Conservation (phyloP, 2,797 vertebrate species). For the Liparis tanakae region DNA sequence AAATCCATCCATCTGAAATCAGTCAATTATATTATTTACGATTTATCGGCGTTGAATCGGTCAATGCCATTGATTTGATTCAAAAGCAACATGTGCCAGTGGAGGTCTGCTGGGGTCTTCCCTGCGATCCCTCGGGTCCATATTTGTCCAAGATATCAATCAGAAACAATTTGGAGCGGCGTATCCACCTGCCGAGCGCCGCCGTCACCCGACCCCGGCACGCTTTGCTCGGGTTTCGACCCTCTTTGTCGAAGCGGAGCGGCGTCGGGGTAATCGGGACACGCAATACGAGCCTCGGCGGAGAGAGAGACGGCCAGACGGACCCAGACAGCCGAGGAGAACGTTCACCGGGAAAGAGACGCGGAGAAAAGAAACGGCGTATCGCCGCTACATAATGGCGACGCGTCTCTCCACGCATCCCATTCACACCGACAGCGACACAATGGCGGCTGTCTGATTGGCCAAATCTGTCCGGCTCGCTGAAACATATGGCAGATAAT, state of each 20-base stretch:
- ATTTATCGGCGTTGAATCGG: neutral
- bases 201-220: conserved; percentile 54
- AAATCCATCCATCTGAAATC: neutral
- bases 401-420: conserved; percentile 58
- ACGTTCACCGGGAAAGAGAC: conserved; percentile 46
- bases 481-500: conserved; percentile 67
- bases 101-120: conserved; percentile 12
- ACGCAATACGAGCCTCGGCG: conserved; percentile 45
- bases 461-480: conserved; percentile 70
- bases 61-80: neutral
- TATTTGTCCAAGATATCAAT: conserved; percentile 57
- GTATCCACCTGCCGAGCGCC: conserved; percentile 44
- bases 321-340: conserved; percentile 46
- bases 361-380: conserved; percentile 44
- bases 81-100: neutral
- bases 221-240: conserved; percentile 54
- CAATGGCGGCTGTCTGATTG: conserved; percentile 69
- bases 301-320: conserved; percentile 35
- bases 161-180: conserved; percentile 50
- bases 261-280: conserved; percentile 49
- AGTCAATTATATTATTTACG: neutral
- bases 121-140: conserved; percentile 19
- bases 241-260: conserved; percentile 60
- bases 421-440: conserved; percentile 69
- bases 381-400: conserved; percentile 60